Percentiles rank a stretch among this genome's conserved stretches.
Evolutionary conservation across 2,797 vertebrate species (phyloP).

Genomic region (Fistularia tabacaria): DNA sequence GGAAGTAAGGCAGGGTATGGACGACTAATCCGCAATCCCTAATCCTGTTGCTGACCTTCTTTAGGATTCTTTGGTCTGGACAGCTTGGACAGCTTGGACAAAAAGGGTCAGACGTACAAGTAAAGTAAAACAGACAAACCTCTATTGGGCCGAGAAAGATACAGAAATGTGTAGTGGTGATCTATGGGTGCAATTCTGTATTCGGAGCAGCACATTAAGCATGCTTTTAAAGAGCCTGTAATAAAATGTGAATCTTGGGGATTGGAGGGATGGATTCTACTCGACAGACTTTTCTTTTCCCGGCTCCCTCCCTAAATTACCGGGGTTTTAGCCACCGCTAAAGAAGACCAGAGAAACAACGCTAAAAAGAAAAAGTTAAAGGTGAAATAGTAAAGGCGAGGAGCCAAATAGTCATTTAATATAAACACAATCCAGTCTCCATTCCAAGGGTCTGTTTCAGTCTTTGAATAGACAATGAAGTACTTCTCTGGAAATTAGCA

Average conservation of each 20-base stretch:
- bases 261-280: conserved; percentile 56
- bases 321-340: conserved; percentile 13
- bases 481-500: no score
- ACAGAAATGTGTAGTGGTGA: conserved; percentile 46
- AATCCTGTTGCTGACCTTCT: conserved; percentile 20
- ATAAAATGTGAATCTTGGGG: conserved; percentile 48
- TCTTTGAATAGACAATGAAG: no score
- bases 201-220: conserved; percentile 54
- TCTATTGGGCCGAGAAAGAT: conserved; percentile 30
- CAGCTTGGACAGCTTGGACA: not conserved
- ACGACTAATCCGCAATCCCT: conserved; percentile 3
- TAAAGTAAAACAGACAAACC: conserved; percentile 42
- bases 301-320: conserved; percentile 36
- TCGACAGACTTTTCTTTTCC: conserved; percentile 34
- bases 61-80: conserved; percentile 9
- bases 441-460: no score
- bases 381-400: no score
- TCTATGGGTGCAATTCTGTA: conserved; percentile 54
- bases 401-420: no score
- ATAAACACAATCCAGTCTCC: no score
- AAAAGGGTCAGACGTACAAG: no score
- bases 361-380: not conserved
- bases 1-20: not conserved
- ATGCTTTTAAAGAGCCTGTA: conserved; percentile 51
- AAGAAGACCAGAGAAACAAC: not conserved